Conservation (phyloP, 2,797 vertebrate species). For the Lepilemur septentrionalis region DNA sequence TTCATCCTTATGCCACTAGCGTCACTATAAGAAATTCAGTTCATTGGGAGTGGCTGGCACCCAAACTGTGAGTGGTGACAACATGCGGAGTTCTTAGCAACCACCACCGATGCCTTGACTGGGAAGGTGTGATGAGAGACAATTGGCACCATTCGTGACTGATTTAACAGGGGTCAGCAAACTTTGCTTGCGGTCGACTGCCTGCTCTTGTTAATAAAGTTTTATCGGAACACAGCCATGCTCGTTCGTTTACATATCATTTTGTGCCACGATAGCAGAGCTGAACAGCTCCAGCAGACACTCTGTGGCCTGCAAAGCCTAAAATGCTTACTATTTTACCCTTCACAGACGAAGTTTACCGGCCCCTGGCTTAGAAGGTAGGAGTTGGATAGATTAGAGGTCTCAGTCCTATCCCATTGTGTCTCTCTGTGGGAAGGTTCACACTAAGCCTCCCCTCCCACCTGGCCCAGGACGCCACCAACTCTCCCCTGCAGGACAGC, state of each 20-base stretch:
- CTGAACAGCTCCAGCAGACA: background rate
- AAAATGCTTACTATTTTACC: background rate
- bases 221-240: background rate
- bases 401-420: background rate
- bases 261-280: too few relatives aligned
- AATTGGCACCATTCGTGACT: rapidly evolving
- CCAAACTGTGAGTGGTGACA: background rate
- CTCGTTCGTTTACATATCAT: background rate
- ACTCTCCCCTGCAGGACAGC: rapidly evolving
- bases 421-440: background rate
- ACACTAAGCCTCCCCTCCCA: background rate
- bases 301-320: background rate
- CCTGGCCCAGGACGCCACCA: background rate
- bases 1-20: constrained; percentile 28
- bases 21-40: background rate
- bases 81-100: background rate
- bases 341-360: background rate
- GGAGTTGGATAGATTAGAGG: background rate
- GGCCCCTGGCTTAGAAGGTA: background rate
- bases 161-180: background rate
- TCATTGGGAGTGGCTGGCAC: background rate
- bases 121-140: background rate
- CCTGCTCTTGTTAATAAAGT: constrained; percentile 4
- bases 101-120: background rate
- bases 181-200: background rate